A percentile compares a stretch with the other conserved stretches of the same genome.
Conservation (phyloP, 1,140 invertebrate genomes). For the Drosophila busckii region DNA sequence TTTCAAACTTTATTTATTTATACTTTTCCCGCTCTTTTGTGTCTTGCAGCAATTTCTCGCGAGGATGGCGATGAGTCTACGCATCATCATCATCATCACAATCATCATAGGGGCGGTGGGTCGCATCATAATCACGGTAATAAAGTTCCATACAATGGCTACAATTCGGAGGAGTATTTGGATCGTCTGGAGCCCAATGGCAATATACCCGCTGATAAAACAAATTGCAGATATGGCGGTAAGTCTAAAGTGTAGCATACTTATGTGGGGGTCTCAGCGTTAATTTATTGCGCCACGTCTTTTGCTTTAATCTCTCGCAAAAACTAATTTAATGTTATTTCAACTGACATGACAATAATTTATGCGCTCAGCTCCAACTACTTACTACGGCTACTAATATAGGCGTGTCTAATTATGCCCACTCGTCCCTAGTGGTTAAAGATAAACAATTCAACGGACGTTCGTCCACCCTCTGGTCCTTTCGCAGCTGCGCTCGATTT, state of each 20-base stretch:
- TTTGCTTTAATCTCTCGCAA: slow-evolving; percentile 59
- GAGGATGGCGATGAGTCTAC: slow-evolving; percentile 85
- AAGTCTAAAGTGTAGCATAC: slow-evolving; percentile 30
- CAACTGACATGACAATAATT: slow-evolving; percentile 55
- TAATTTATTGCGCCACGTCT: slow-evolving; percentile 64
- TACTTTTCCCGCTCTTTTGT: slow-evolving; percentile 22
- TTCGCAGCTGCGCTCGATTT: slow-evolving; percentile 16
- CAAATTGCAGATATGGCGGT: slow-evolving; percentile 78
- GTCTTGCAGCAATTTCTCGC: slow-evolving; percentile 85
- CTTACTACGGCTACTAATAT: slow-evolving; percentile 25
- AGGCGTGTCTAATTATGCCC: slow-evolving; percentile 61
- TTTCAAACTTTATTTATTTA: slow-evolving; percentile 22
- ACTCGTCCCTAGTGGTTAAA: slow-evolving; percentile 27
- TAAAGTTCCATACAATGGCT: slow-evolving; percentile 91
- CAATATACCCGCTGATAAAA: slow-evolving; percentile 84
- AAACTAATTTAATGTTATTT: slow-evolving; percentile 68
- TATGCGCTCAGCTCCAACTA: slow-evolving; percentile 52
- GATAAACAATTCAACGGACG: slow-evolving; percentile 27
- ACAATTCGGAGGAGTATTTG: slow-evolving; percentile 92
- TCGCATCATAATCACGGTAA: slow-evolving; percentile 79
- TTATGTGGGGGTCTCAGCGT: no score
- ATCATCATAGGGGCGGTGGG: slow-evolving; percentile 73
- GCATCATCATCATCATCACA: slow-evolving; percentile 72
- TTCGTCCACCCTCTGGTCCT: not conserved
- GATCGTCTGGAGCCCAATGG: slow-evolving; percentile 93